Evolutionary conservation across 2,797 vertebrate species (phyloP), one percentile per base, ranked within the genome.

Genomic region (Tympanoctomys barrerae): DNA sequence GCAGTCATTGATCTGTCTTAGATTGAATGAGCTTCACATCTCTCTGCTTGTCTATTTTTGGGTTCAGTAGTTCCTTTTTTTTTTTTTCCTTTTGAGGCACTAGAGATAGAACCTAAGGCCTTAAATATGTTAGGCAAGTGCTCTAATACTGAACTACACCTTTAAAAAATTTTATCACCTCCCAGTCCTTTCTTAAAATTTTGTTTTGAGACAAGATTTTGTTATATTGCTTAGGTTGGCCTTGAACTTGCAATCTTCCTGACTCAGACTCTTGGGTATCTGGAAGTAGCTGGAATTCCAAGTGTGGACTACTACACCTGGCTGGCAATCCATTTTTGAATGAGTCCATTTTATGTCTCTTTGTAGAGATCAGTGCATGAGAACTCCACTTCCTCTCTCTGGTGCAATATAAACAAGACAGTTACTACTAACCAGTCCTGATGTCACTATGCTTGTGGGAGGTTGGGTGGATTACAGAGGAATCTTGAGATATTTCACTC

Each of bases 291-390:
- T 73, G 18, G 22, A 18, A 52, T 80, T 81, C 59, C 18, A 71
- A 77, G 64, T 31, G 9, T 36, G 54, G 10, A 24, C 39, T 57
- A 68, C 39, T 64, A 61, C 2, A 0, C 84, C 10, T 33, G 33
- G 19, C n/a, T 22, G 31, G 16, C n/a, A 79, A 11, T 80, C 42
- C 49, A 21, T 73, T 95, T 89, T 70, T 83, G 31, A 97, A 91
- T 26, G 46, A 84, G 26, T 71, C 12, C 4, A 61, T 83, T 28
- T 52, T 10, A 62, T 52, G 87, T 78, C 39, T 95, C 68, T n/a
- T 36, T 21, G 42, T 33, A 70, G 49, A 33, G 39, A 7, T 79
- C 33, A 82, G 57, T 42, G 19, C 19, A 68, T 39, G 73, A 31
- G 7, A 75, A 78, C 33, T 70, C 64, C 42, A 22, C 66, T 64